Base-by-base conservation (phyloP, 2,797 vertebrate species). In the Coendou prehensilis region DNA sequence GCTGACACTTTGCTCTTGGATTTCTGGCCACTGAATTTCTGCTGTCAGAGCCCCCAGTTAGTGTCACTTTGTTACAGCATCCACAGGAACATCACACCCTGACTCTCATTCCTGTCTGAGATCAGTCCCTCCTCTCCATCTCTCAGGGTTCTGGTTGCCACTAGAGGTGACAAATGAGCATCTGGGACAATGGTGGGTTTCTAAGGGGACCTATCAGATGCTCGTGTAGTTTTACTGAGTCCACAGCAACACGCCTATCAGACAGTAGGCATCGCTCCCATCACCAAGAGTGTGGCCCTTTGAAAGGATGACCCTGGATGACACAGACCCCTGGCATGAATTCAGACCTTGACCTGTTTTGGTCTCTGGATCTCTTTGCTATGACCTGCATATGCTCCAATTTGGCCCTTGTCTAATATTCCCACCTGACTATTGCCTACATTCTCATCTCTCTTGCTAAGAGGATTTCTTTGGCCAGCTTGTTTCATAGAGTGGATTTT, bases 111-210 rank as follows among this genome's bases (percentile, higher is more conserved):
- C 28, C 45, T 56, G 37, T 57, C 41, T 2, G 52, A 56, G 30
- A 15, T 50, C 23, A 33, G 41, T 15, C 26, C 5, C 33, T 71
- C 76, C 63, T 73, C 56, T 47, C 56, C 41, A 47, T 28, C 9
- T 6, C 26, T 56, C 54, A 18, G 20, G 54, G 9, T 9, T 69
- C 88, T 63, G 26, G 7, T 30, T 52, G 20, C 9, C 56, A 30
- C 45, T 23, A 56, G 30, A 64, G 47, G 76, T 75, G n/a, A 47
- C 8, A 11, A 37, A 7, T 22, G 9, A 37, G 56, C 4, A 28
- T 14, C 4, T 1, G 20, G 9, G 56, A 45, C 2, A 45, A 56
- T 1, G 0, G 9, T 2, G 10, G 20, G 22, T 20, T 47, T 18
- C 82, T 54, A 4, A 81, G 67, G 47, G 37, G 26, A 3, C 11